Conservation (phyloP, 2,797 vertebrate genomes). For the Hypotaenidia okinawae region DNA sequence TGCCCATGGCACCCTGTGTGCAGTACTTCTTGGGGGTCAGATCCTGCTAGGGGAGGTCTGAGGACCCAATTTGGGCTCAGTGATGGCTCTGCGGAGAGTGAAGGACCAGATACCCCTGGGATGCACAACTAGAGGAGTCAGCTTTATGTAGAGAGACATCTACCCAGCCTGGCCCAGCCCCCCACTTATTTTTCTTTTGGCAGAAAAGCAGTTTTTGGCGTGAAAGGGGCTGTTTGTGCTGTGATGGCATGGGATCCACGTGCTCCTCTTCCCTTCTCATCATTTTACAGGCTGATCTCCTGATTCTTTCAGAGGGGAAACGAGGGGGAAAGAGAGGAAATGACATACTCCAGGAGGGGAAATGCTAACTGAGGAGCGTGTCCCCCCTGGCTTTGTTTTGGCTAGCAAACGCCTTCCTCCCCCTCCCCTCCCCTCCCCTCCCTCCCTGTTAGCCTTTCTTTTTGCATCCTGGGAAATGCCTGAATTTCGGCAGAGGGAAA, state of each 20-base stretch:
- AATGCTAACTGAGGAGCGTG: background rate
- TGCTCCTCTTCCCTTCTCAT: background rate
- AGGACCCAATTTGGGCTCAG: fast-evolving
- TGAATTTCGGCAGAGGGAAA: background rate
- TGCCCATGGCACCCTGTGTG: background rate
- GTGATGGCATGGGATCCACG: fast-evolving
- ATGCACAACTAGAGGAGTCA: background rate
- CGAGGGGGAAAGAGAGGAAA: background rate
- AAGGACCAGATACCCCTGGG: background rate
- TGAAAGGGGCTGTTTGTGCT: background rate
- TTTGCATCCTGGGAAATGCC: background rate
- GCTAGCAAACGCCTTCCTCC: background rate
- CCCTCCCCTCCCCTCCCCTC: too few species aligned
- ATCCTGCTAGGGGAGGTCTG: background rate
- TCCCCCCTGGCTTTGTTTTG: background rate
- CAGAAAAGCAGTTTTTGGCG: background rate
- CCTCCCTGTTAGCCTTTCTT: background rate
- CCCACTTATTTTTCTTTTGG: background rate
- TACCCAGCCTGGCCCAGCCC: background rate
- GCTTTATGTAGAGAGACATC: background rate
- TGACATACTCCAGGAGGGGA: background rate
- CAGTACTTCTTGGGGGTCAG: fast-evolving
- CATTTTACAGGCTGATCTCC: background rate
- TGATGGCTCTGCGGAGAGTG: background rate
- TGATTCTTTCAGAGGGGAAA: background rate